These are phyloP conservation scores for Danio kyathit DNA, from an alignment of 2,797 vertebrate species.

Conservation along the genomic window DNA sequence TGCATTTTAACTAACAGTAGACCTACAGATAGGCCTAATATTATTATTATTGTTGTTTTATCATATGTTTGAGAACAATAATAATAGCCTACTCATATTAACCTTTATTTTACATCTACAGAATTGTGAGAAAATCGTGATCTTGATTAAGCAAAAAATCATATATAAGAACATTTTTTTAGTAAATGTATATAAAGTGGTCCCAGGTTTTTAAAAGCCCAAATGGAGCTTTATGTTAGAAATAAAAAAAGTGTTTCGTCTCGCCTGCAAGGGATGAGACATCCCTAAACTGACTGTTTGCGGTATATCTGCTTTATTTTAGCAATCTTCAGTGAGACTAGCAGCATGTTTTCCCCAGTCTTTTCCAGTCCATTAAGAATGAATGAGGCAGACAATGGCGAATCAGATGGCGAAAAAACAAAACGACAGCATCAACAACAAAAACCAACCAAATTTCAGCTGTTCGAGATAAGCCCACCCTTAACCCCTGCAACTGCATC, in stretches of 20 bases:
- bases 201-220: no score
- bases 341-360: conserved; percentile 59
- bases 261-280: not conserved
- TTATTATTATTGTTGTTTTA: no score
- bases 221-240: no score
- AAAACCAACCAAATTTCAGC: conserved; percentile 52
- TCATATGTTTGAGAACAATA: no score
- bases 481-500: conserved; percentile 53
- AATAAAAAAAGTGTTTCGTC: conserved; percentile 2
- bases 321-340: conserved; percentile 58
- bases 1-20: no score
- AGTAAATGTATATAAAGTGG: no score
- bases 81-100: no score
- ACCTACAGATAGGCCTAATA: no score
- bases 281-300: conserved; percentile 35
- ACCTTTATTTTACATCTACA: no score
- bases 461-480: conserved; percentile 54
- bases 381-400: conserved; percentile 67
- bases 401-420: conserved; percentile 59
- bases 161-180: no score
- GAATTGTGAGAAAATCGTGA: no score
- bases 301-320: conserved; percentile 68
- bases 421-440: conserved; percentile 44
- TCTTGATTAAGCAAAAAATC: no score
- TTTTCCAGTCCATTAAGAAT: conserved; percentile 76